Evolutionary conservation across 1,140 invertebrate species (phyloP), one percentile per base, ranked within the genome.

Genomic region (Euglossa dilemma): DNA sequence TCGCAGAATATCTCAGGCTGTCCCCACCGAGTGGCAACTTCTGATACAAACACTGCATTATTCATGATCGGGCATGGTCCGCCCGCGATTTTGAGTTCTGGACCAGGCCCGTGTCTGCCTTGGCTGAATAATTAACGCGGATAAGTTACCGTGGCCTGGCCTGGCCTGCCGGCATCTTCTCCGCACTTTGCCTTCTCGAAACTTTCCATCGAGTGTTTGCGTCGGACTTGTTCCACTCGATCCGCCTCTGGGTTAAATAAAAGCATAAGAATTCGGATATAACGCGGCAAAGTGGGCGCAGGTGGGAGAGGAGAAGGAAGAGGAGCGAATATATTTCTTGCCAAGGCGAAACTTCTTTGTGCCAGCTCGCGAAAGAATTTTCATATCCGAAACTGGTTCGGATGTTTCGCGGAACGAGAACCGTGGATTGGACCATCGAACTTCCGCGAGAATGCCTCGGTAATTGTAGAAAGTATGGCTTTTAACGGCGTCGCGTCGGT

Each of bases 21-120:
- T 75, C 72, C 85, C 79, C 73, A 84, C 72, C 75, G 52, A 70
- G 66, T 72, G 57, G 54, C 64, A 83, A 79, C 73, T 84, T 70
- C 85, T 88, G 84, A 89, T 89, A 86, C 86, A 88, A 89, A 88
- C 77, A 84, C 85, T 87, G 85, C 85, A 87, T 90, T 85, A 88
- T 90, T 88, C 87, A 88, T 88, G 75, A 52, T 76, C n/a, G 67
- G 67, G 57, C 57, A 74, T 28, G 57, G n/a, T 28, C 61, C n/a
- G 56, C 14, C 36, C 36, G 56, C 73, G 57, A 75, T 61, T 75
- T 57, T 28, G 16, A 74, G n/a, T 59, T 36, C 72, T 74, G 54
- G 54, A 16, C 56, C 56, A 59, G 43, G 6, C 18, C 28, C 6
- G 16, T 50, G 18, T 54, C 25, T 71, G 50, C n/a, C 50, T 6